Evolutionary conservation across 2,797 vertebrate species (phyloP).

Genomic region (Coregonus suidteri): DNA sequence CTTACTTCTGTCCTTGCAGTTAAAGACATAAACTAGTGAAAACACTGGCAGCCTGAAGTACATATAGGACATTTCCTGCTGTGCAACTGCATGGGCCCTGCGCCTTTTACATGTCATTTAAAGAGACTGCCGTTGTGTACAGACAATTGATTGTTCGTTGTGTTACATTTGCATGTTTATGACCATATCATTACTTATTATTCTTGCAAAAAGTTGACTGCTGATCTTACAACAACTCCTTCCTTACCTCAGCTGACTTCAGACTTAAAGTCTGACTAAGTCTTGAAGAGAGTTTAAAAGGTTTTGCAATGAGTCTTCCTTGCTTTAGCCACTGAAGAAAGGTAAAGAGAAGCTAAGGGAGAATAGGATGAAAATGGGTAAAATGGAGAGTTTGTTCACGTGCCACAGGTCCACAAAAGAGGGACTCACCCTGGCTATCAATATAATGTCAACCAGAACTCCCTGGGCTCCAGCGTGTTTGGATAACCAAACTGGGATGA

Average conservation of each 20-base stretch:
- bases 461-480: constrained; percentile 45
- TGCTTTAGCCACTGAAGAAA: constrained; percentile 1
- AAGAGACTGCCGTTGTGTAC: not conserved
- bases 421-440: constrained; percentile 50
- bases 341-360: constrained; percentile 16
- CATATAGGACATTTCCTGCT: not conserved
- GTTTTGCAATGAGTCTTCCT: not conserved
- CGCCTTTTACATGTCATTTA: not conserved
- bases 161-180: not conserved
- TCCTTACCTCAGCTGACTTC: not conserved
- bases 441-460: constrained; percentile 58
- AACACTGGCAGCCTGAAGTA: not conserved
- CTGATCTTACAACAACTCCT: not conserved
- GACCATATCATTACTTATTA: not conserved
- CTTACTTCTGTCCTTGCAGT: not conserved
- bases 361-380: constrained; percentile 45
- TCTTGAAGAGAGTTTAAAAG: too few relatives aligned
- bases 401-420: constrained; percentile 41
- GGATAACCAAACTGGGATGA: constrained; percentile 57
- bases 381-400: constrained; percentile 14
- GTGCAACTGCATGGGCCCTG: not conserved
- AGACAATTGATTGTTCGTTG: not conserved
- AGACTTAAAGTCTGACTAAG: not conserved
- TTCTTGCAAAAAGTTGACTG: not conserved
- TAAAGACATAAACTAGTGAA: not conserved